Base-by-base conservation (phyloP, 2,888 invertebrate species). In the Nezara viridula region DNA sequence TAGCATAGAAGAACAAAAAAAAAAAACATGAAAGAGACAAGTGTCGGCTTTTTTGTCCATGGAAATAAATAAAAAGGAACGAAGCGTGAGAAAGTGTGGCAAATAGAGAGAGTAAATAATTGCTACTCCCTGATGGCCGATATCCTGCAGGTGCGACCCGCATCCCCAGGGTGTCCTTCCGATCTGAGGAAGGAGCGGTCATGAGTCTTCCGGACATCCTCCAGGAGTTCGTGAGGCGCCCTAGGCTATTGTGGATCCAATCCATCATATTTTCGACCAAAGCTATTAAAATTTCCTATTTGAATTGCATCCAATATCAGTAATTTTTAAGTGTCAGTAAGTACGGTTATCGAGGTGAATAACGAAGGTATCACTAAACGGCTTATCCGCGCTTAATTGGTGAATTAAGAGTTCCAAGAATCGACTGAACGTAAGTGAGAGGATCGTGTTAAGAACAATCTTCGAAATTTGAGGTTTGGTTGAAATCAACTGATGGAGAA, bases 91-190 rank as follows among this genome's bases (percentile, higher is more conserved):
- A 81, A 81, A 44, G n/a, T 81, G 81, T 81, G 81, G 81, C 81
- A 44, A 44, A 81, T 44, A 81, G 81, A 81, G 44, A 81, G 81
- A 81, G 81, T 81, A 44, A 81, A 40, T 81, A 81, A 81, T 81
- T 81, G 44, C 44, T 81, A 47, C 24, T 47, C 44, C 19, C n/a
- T 44, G 44, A 60, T 86, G 55, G 52, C 86, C 40, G 86, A 86
- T 86, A 86, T 86, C 86, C 86, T 86, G 86, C 86, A 86, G 86
- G 86, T 86, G 86, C 55, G 44, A 47, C 81, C 81, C 81, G 81
- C 81, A 81, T 81, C 81, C n/a, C n/a, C 44, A 24, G 44, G 81
- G 81, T 44, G 40, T 40, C 44, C 77, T 40, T 21, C 44, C 44
- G 44, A 12, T n/a, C 44, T 24, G 3, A 77, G 77, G 77, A 77